Evolutionary conservation across 2,888 invertebrate genomes (phyloP).

Genomic region (Perizoma affinitatum): DNA sequence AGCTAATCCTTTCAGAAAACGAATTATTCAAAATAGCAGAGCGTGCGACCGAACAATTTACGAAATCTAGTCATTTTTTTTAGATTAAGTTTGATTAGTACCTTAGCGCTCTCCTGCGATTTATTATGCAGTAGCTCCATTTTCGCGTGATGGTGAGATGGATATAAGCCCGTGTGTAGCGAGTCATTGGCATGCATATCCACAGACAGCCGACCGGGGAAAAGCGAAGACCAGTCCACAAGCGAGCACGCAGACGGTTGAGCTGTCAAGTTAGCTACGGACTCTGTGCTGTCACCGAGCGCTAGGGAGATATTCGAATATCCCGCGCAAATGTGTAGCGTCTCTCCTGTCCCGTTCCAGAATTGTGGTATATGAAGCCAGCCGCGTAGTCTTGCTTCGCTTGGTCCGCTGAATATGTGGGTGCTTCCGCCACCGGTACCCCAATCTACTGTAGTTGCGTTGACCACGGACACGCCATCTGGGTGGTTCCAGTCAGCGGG

Average conservation of each 20-base stretch:
- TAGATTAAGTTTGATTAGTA: slow-evolving; percentile 31
- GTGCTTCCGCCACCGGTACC: slow-evolving; percentile 88
- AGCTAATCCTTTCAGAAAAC: no score
- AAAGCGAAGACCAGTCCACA: slow-evolving; percentile 86
- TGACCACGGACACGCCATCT: slow-evolving; percentile 93
- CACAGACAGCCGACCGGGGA: slow-evolving; percentile 86
- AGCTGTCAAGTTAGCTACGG: slow-evolving; percentile 86
- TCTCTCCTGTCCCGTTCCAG: slow-evolving; percentile 88
- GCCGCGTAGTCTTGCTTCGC: slow-evolving; percentile 91
- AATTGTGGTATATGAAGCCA: slow-evolving; percentile 91
- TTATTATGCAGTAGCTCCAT: slow-evolving; percentile 92
- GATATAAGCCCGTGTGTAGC: slow-evolving; percentile 82
- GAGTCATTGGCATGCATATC: slow-evolving; percentile 88
- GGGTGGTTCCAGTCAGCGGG: slow-evolving; percentile 95
- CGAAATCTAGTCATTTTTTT: no score
- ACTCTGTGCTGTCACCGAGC: slow-evolving; percentile 75
- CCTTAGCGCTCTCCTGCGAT: slow-evolving; percentile 89
- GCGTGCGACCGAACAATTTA: no score
- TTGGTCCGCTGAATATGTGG: slow-evolving; percentile 87
- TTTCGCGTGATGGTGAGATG: slow-evolving; percentile 88
- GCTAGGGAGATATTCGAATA: slow-evolving; percentile 89
- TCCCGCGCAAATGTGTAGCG: slow-evolving; percentile 90
- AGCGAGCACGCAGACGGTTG: slow-evolving; percentile 88
- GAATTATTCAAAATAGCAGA: no score
- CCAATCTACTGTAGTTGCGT: slow-evolving; percentile 93